Conservation (phyloP, 2,888 invertebrate species). For the Corythucha ciliata region DNA sequence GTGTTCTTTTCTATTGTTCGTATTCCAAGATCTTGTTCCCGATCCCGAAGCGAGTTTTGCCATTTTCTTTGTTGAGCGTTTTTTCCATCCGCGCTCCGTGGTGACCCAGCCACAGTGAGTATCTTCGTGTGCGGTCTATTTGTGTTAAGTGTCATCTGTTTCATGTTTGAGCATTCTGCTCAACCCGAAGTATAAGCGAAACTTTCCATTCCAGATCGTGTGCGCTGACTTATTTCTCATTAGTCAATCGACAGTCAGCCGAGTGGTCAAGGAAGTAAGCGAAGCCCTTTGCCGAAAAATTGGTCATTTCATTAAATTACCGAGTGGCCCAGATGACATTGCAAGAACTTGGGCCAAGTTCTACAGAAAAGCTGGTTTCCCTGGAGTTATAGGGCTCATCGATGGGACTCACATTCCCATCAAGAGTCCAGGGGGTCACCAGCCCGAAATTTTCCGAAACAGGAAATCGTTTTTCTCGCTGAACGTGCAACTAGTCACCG, state of each 20-base stretch:
- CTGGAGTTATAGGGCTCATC: background rate
- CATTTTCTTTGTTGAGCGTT: too few species aligned
- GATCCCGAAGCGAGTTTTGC: too few species aligned
- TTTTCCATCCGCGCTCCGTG: too few species aligned
- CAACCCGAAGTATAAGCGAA: too few species aligned
- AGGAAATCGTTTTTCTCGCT: constrained; percentile 4
- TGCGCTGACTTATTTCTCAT: constrained; percentile 2
- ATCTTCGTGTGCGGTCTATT: too few species aligned
- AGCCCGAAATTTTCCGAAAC: background rate
- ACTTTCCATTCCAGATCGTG: constrained; percentile 2
- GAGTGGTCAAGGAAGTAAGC: background rate
- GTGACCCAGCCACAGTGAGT: too few species aligned
- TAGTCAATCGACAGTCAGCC: background rate
- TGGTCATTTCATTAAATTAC: background rate
- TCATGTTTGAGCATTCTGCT: too few species aligned
- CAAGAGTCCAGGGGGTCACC: background rate
- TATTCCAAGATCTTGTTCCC: too few species aligned
- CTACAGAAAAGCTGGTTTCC: constrained; percentile 1
- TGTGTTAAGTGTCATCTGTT: too few species aligned
- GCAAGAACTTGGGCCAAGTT: background rate
- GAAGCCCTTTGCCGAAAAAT: background rate
- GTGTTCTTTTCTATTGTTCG: too few species aligned
- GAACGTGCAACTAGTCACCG: constrained; percentile 1
- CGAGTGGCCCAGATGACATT: background rate
- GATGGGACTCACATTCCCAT: constrained; percentile 7